phyloP scores from a whole-genome alignment of 2,113 vertebrate genomes.

The Bubo bubo region DNA sequence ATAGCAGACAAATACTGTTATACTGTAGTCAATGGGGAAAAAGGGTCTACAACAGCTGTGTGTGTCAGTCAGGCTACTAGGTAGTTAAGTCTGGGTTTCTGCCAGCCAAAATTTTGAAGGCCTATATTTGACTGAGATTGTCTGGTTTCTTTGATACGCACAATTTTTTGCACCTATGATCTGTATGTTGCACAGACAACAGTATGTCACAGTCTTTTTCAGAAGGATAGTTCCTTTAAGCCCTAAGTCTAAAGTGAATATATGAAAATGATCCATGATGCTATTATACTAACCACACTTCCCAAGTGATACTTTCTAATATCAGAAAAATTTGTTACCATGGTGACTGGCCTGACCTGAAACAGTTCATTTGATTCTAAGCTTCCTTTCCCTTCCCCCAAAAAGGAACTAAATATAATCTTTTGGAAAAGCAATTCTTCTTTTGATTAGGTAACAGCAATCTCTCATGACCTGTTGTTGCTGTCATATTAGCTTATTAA shows the following conservation, averaged over 20 bases:
- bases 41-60: not conserved
- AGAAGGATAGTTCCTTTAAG: not conserved
- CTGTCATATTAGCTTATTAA: not conserved
- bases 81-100: not conserved
- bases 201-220: not conserved
- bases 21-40: not conserved
- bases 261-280: constrained; percentile 51
- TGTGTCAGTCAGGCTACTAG: not conserved
- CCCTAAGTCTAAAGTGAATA: not conserved
- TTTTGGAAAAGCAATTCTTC: constrained; percentile 9
- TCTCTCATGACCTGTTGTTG: not conserved
- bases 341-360: constrained; percentile 63
- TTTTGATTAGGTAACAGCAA: not conserved
- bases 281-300: constrained; percentile 36
- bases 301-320: constrained; percentile 55
- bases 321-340: constrained; percentile 60
- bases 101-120: not conserved
- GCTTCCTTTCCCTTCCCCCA: constrained; percentile 7
- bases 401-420: constrained; percentile 10
- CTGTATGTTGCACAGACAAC: not conserved
- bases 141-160: not conserved
- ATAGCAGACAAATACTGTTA: not conserved
- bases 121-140: not conserved
- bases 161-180: not conserved
- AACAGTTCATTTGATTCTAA: constrained; percentile 31